These are phyloP conservation scores for Nezara viridula DNA, from an alignment of 2,888 invertebrate genomes.

Conservation along the genomic window DNA sequence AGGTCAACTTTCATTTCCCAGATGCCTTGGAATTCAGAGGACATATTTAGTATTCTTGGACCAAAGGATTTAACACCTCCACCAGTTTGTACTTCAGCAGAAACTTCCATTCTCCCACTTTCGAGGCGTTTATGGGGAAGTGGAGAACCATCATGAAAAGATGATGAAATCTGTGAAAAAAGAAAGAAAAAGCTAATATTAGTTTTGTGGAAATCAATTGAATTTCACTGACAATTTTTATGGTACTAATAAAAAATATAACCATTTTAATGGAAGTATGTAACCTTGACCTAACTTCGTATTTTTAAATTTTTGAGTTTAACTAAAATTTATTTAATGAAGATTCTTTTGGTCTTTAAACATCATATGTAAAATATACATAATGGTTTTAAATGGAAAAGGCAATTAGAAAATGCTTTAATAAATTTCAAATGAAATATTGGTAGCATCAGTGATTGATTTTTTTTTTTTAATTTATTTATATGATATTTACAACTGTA, in stretches of 20 bases:
- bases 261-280: not conserved
- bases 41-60: constrained; percentile 75
- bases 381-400: no score
- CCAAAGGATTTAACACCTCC: constrained; percentile 79
- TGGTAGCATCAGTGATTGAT: not conserved
- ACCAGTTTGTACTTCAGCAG: constrained; percentile 75
- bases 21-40: constrained; percentile 79
- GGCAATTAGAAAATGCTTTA: no score
- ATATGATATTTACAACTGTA: no score
- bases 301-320: no score
- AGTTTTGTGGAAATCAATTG: not conserved
- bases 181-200: not conserved
- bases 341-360: no score
- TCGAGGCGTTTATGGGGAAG: constrained; percentile 76
- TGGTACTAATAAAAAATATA: not conserved
- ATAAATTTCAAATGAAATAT: not conserved
- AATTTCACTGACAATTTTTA: not conserved
- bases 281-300: not conserved
- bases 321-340: no score
- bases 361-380: no score
- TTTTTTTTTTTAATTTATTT: no score
- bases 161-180: constrained; percentile 80
- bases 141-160: constrained; percentile 91
- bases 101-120: constrained; percentile 78
- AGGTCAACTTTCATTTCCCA: constrained; percentile 89